These are phyloP conservation scores for Borostomias antarcticus DNA, from an alignment of 2,797 vertebrate species.

Conservation along the genomic window DNA sequence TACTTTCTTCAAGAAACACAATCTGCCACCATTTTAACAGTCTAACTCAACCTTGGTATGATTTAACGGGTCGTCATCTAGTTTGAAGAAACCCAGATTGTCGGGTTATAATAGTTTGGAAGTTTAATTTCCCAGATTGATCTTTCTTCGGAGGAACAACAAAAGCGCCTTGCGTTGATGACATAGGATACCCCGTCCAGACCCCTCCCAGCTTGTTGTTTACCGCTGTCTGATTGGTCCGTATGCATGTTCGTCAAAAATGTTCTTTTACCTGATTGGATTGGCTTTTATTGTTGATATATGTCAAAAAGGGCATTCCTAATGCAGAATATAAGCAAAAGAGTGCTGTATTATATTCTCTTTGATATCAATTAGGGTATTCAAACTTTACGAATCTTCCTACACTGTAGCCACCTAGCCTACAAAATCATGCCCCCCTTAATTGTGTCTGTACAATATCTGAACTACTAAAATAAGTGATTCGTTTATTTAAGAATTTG, in stretches of 20 bases:
- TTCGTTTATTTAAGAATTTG: too few species aligned
- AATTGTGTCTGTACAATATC: too few species aligned
- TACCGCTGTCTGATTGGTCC: slow-evolving; percentile 63
- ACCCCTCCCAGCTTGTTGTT: slow-evolving; percentile 55
- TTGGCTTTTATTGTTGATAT: not conserved
- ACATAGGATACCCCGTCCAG: slow-evolving; percentile 55
- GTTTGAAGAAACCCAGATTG: not conserved
- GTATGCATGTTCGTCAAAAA: slow-evolving; percentile 38
- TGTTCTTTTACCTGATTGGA: slow-evolving; percentile 44
- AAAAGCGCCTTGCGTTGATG: slow-evolving; percentile 68
- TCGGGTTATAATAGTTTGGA: slow-evolving; percentile 6
- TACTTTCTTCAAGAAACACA: slow-evolving; percentile 19
- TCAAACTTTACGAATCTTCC: too few species aligned
- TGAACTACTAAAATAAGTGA: too few species aligned
- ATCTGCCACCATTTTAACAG: slow-evolving; percentile 4
- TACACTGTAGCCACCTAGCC: too few species aligned
- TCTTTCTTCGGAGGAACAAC: slow-evolving; percentile 65
- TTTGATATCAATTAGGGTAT: too few species aligned
- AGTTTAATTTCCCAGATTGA: slow-evolving; percentile 35
- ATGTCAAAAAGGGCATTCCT: not conserved
- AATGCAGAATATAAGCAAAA: not conserved
- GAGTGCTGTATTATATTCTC: too few species aligned
- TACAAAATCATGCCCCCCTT: too few species aligned
- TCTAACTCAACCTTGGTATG: not conserved
- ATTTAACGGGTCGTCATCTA: too few species aligned